phyloP scores from a whole-genome alignment of 1,140 invertebrate genomes.

The Eciton burchellii region DNA sequence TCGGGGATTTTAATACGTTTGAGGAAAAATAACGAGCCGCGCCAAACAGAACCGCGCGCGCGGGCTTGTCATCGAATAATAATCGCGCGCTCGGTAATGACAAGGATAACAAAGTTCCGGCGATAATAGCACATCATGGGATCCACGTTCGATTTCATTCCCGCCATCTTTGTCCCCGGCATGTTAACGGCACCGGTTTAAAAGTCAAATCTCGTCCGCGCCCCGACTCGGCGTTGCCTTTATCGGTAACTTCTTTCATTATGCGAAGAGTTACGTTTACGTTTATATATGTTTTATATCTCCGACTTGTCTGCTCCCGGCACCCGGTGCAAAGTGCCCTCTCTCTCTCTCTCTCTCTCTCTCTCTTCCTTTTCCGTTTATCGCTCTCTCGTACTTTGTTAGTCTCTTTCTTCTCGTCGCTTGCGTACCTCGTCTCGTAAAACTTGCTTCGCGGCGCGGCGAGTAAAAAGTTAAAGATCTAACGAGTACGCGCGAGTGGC shows the following conservation, averaged over 20 bases:
- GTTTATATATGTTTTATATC: constrained; percentile 68
- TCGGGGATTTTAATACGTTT: neutral
- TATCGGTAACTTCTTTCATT: constrained; percentile 64
- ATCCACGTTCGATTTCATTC: constrained; percentile 64
- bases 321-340: constrained; percentile 56
- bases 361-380: neutral
- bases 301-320: constrained; percentile 56
- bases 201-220: constrained; percentile 21
- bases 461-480: constrained; percentile 41
- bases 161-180: constrained; percentile 42
- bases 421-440: constrained; percentile 39
- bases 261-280: constrained; percentile 58
- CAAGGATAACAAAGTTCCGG: constrained; percentile 37
- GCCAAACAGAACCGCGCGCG: neutral
- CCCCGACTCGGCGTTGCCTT: constrained; percentile 6
- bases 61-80: constrained; percentile 40
- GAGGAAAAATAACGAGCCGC: constrained; percentile 12
- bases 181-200: constrained; percentile 58
- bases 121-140: constrained; percentile 60
- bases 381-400: constrained; percentile 34
- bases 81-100: constrained; percentile 47
- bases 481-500: constrained; percentile 25
- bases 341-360: constrained; percentile 11
- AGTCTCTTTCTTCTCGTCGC: constrained; percentile 13
- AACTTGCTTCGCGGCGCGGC: constrained; percentile 10